Base-by-base conservation (phyloP, 2,797 vertebrate genomes). In the Mastacembelus armatus region DNA sequence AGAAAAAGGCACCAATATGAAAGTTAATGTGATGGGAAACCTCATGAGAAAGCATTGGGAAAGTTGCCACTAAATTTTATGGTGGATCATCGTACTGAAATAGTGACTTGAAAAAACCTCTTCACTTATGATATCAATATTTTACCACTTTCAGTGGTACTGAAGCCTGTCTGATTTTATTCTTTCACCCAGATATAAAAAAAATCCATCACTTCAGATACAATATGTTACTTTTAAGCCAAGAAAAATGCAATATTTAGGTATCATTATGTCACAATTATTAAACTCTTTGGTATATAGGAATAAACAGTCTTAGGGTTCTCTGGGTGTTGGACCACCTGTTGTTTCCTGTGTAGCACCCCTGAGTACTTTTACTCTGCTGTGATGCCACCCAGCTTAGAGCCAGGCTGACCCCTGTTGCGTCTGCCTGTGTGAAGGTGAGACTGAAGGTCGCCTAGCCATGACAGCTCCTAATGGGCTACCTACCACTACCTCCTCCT, bases 391-490 rank as follows among this genome's bases (percentile, higher is more conserved):
- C 61, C 22, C 5, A 3, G 35, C 22, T 16, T 36, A 49, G 60
- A 76, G 65, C 81, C 59, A 6, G 1, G 48, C 72, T 71, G 81
- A 90, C 77, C 80, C 80, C 81, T 80, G 75, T 73, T 81, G 78
- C 59, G 15, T 80, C 71, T 59, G 42, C 56, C 64, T 42, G 71
- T 71, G 70, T 88, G 90, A 88, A 91, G 90, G 89, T 90, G 86
- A 92, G 84, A 49, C 85, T 89, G 92, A 93, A 94, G 93, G 93
- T 93, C 88, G 52, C 67, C 65, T 67, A 77, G 45, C 52, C 51
- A 66, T 89, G 90, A 91, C 88, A 88, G 82, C 85, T 87, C 73
- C 85, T 92, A 93, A 93, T 92, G 90, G 89, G 78, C 73, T 83
- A 51, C 72, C 81, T 78, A 60, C 74, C 77, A 10, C 74, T 62